phyloP scores from a whole-genome alignment of 2,888 invertebrate genomes.

The Mactromeris polynyma region DNA sequence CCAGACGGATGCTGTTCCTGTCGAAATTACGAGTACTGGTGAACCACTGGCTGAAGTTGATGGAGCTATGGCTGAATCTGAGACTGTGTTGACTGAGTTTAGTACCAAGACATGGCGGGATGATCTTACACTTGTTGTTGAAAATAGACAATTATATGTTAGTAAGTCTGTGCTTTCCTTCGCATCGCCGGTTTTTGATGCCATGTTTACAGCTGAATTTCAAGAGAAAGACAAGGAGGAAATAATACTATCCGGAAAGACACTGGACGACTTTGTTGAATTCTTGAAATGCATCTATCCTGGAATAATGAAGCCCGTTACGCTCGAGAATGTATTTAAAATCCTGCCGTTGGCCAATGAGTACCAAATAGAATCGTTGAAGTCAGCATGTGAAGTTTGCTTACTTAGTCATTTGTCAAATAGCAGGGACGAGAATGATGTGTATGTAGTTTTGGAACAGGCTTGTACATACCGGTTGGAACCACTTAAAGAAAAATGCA shows the following conservation, averaged over 20 bases:
- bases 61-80: too few relatives aligned
- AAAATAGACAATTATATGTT: conserved; percentile 20
- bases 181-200: conserved; percentile 35
- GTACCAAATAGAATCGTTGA: conserved; percentile 20
- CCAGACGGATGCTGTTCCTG: too few relatives aligned
- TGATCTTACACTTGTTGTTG: conserved; percentile 32
- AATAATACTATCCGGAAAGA: conserved; percentile 26
- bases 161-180: conserved; percentile 25
- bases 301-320: neutral
- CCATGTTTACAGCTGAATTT: conserved; percentile 30
- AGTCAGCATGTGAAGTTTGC: conserved; percentile 18
- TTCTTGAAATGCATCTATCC: conserved; percentile 38
- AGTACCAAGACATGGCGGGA: conserved; percentile 31
- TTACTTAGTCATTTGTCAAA: neutral
- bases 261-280: conserved; percentile 21
- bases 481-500: too few relatives aligned
- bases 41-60: too few relatives aligned
- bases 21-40: too few relatives aligned
- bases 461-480: too few relatives aligned
- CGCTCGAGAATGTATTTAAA: conserved; percentile 19
- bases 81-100: conserved; percentile 2
- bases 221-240: conserved; percentile 28
- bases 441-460: neutral
- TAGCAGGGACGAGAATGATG: neutral
- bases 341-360: conserved; percentile 35